phyloP scores from a whole-genome alignment of 2,888 invertebrate species.

The Tineola bisselliella region DNA sequence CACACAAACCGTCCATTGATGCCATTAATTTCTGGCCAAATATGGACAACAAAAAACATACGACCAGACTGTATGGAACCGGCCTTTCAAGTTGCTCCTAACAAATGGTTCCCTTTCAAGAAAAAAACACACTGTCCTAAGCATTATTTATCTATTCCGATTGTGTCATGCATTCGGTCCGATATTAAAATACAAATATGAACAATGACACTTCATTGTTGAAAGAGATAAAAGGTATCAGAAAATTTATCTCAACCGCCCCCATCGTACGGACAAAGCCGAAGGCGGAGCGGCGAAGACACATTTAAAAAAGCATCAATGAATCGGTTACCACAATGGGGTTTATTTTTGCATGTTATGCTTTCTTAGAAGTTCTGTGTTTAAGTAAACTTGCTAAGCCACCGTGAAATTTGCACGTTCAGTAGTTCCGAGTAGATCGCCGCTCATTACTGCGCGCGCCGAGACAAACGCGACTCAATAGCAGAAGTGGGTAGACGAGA shows the following conservation, averaged over 20 bases:
- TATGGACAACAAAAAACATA: conserved; percentile 25
- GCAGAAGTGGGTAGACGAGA: conserved; percentile 21
- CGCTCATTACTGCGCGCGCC: conserved; percentile 8
- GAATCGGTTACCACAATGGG: conserved; percentile 29
- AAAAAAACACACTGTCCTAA: conserved; percentile 28
- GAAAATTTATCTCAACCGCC: conserved; percentile 46
- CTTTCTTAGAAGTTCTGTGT: conserved; percentile 2
- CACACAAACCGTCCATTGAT: conserved; percentile 24
- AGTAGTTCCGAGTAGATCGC: neutral
- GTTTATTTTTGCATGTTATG: conserved; percentile 22
- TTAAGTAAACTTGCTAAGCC: neutral
- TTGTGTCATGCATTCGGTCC: conserved; percentile 45
- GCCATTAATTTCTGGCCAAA: conserved; percentile 38
- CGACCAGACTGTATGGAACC: conserved; percentile 52
- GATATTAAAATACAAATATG: conserved; percentile 62
- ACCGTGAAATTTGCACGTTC: conserved; percentile 11
- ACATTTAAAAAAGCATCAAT: conserved; percentile 39
- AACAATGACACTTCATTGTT: conserved; percentile 57
- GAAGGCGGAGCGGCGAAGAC: conserved; percentile 29
- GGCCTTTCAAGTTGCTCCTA: conserved; percentile 34
- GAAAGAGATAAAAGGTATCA: conserved; percentile 40
- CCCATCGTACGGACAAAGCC: conserved; percentile 34
- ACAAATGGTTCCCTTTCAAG: conserved; percentile 27
- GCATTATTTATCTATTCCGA: conserved; percentile 57
- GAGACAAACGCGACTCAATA: conserved; percentile 18